Base-by-base conservation (phyloP, 2,888 invertebrate species). In the Chymomyza fuscimana region DNA sequence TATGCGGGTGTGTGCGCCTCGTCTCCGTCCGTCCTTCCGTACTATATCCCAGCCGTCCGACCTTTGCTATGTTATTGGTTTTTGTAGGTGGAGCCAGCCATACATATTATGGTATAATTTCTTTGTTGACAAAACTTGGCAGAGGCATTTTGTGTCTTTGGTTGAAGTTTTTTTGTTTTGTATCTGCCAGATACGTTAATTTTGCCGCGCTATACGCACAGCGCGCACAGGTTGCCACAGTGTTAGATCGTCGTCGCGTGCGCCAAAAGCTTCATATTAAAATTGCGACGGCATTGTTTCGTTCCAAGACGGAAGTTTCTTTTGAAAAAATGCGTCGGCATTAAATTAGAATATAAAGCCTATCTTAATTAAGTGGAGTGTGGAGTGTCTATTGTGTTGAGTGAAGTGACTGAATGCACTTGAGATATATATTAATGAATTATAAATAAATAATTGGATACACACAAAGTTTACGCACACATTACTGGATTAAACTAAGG, bases 71-170 rank as follows among this genome's bases (percentile, higher is more conserved):
- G 68, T 72, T 80, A 76, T 83, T 80, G 79, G 77, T 76, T 75
- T 82, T 89, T 87, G 89, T 90, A 89, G 89, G 89, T 89, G 89
- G 89, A 89, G 89, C 89, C 88, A 79, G 70, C 51, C 32, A 25
- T 25, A 25, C 67, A 75, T 72, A 77, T 36, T 36, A 36, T 36
- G 36, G 72, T 74, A 83, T 77, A 83, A 80, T 80, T 77, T 79
- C 79, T 76, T 81, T 88, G 89, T 88, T 86, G 85, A 86, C 85
- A 86, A 86, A 88, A 86, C 87, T 81, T 78, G 70, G 72, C 71
- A 72, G 65, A 70, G 78, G 77, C 77, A 71, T 69, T 72, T 74
- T 74, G 32, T 78, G 78, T 78, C 81, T 73, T 73, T 68, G 60
- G 74, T 63, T 70, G 78, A 73, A 77, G 70, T 77, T 74, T 65